Percentiles rank a stretch among this genome's conserved stretches.
Evolutionary conservation across 2,888 invertebrate species (phyloP).

Genomic region (Sericinus montela): DNA sequence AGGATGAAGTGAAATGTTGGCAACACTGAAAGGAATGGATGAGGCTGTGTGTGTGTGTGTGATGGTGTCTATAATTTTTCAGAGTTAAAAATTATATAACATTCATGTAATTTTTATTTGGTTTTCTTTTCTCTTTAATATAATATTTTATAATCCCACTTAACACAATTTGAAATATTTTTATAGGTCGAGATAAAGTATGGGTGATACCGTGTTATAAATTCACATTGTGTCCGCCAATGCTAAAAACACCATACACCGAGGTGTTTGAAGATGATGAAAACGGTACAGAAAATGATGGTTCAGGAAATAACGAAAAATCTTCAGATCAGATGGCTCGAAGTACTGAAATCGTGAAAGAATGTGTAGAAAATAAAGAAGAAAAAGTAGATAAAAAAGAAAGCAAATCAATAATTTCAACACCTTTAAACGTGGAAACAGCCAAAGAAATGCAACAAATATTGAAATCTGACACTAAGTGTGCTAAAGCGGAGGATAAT

Average conservation of each 20-base stretch:
- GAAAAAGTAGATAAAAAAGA: not conserved
- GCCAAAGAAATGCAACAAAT: not conserved
- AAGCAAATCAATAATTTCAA: not conserved
- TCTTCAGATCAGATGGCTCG: conserved; percentile 9
- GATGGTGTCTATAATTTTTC: no score
- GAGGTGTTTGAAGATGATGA: conserved; percentile 19
- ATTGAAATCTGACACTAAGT: not conserved
- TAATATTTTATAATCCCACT: no score
- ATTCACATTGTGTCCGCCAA: conserved; percentile 46
- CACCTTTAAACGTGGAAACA: not conserved
- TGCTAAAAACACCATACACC: conserved; percentile 39
- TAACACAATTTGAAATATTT: no score
- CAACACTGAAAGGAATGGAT: no score
- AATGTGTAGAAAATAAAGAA: conserved; percentile 2
- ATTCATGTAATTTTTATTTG: no score
- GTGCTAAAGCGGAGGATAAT: not conserved
- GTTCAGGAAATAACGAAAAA: conserved; percentile 11
- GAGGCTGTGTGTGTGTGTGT: no score
- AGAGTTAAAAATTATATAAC: no score
- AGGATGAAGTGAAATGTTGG: no score
- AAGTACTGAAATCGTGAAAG: not conserved
- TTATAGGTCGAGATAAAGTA: conserved; percentile 48
- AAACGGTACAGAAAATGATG: conserved; percentile 5
- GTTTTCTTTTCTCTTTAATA: no score
- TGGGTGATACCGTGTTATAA: conserved; percentile 46